A percentile compares a stretch with the other conserved stretches of the same genome.
phyloP scores from a whole-genome alignment of 2,797 vertebrate species.

The Odontamblyopus rebecca region DNA sequence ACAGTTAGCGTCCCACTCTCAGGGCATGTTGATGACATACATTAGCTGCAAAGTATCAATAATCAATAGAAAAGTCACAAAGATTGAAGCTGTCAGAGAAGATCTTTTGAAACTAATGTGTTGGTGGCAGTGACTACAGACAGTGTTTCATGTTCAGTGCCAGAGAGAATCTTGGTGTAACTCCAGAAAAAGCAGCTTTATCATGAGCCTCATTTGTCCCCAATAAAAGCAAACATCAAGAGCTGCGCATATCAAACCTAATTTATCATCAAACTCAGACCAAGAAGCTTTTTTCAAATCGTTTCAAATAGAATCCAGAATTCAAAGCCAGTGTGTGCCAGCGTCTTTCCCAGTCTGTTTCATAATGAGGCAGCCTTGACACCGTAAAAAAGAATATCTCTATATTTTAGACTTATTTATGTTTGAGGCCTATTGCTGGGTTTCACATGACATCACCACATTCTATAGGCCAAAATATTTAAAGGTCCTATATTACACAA shows the following conservation, averaged over 20 bases:
- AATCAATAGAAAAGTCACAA: too few relatives aligned
- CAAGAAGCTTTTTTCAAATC: background rate
- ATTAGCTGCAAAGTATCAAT: too few relatives aligned
- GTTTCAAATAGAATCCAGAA: conserved; percentile 9
- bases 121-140: background rate
- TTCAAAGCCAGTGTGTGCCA: background rate
- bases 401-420: too few relatives aligned
- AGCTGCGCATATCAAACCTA: conserved; percentile 1
- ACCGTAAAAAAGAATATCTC: background rate
- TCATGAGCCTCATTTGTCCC: conserved; percentile 3
- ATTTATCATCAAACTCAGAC: conserved; percentile 4
- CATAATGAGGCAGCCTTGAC: background rate
- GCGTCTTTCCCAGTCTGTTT: conserved; percentile 4
- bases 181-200: background rate
- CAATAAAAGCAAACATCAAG: conserved; percentile 8
- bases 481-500: too few relatives aligned
- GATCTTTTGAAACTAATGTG: too few relatives aligned
- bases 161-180: background rate
- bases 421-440: too few relatives aligned
- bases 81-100: too few relatives aligned
- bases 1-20: too few relatives aligned
- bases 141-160: background rate
- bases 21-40: too few relatives aligned
- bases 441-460: too few relatives aligned
- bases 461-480: too few relatives aligned